These are phyloP conservation scores for Sericinus montela DNA, from an alignment of 2,888 invertebrate species.

Conservation along the genomic window DNA sequence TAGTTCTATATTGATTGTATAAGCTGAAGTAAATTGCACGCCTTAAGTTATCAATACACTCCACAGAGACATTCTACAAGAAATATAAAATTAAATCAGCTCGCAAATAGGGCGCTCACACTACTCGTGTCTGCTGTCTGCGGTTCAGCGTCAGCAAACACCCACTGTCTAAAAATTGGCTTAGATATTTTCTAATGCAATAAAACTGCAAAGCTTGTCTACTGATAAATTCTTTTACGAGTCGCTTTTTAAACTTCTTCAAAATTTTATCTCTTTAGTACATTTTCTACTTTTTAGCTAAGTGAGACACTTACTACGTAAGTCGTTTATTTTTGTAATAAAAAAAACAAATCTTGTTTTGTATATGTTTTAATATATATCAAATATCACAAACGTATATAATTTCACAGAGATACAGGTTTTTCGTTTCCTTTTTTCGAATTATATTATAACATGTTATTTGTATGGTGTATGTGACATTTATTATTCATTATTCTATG, in stretches of 20 bases:
- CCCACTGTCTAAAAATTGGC: background rate
- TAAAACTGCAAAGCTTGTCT: background rate
- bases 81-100: background rate
- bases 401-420: too few relatives aligned
- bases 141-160: slow-evolving; percentile 1
- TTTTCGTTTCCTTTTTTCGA: too few relatives aligned
- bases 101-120: background rate
- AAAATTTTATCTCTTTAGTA: background rate
- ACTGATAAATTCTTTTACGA: background rate
- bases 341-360: too few relatives aligned
- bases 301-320: background rate
- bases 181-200: background rate
- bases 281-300: background rate
- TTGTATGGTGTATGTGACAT: too few relatives aligned
- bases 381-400: too few relatives aligned
- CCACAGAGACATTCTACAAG: background rate
- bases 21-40: too few relatives aligned
- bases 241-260: background rate
- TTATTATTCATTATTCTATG: too few relatives aligned
- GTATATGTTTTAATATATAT: too few relatives aligned
- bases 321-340: too few relatives aligned
- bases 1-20: too few relatives aligned
- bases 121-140: background rate
- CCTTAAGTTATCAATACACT: too few relatives aligned
- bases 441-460: too few relatives aligned